Conservation (phyloP, 30 jellyfish, hydroid and myxozoan species). For the Mastigias papua region DNA sequence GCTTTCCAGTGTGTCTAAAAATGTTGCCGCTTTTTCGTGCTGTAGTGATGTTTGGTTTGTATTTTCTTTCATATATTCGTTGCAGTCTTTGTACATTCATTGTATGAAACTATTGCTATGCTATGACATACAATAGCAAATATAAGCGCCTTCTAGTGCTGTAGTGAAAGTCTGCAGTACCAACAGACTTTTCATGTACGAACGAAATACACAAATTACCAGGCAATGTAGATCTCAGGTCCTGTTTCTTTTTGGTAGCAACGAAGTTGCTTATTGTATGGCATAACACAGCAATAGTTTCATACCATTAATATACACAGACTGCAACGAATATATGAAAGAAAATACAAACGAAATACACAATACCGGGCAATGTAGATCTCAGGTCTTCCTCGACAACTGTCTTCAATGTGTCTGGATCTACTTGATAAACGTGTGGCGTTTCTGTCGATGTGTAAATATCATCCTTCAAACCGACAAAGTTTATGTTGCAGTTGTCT, state of each 20-base stretch:
- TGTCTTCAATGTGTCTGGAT: slow-evolving; percentile 17
- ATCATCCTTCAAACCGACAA: slow-evolving; percentile 45
- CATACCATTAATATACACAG: too few relatives aligned
- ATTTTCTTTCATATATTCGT: background rate
- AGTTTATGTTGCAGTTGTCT: slow-evolving; percentile 65
- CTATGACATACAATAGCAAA: too few relatives aligned
- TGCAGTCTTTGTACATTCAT: too few relatives aligned
- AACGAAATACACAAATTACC: background rate
- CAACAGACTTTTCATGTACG: background rate
- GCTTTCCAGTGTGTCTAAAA: too few relatives aligned
- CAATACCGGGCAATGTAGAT: slow-evolving; percentile 15
- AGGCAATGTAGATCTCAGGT: slow-evolving; percentile 3
- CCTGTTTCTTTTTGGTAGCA: too few relatives aligned
- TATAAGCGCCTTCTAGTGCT: too few relatives aligned
- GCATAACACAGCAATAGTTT: too few relatives aligned
- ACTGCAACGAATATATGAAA: background rate
- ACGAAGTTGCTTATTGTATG: too few relatives aligned
- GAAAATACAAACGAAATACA: background rate
- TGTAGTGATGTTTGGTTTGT: background rate
- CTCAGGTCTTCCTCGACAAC: slow-evolving; percentile 31
- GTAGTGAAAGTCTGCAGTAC: background rate
- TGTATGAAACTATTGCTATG: too few relatives aligned
- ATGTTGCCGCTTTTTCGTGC: too few relatives aligned
- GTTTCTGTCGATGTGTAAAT: slow-evolving; percentile 53
- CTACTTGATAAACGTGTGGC: slow-evolving; percentile 37